Base-by-base conservation (phyloP, 92 coral and sea anemone species). In the Siderastrea radians region DNA sequence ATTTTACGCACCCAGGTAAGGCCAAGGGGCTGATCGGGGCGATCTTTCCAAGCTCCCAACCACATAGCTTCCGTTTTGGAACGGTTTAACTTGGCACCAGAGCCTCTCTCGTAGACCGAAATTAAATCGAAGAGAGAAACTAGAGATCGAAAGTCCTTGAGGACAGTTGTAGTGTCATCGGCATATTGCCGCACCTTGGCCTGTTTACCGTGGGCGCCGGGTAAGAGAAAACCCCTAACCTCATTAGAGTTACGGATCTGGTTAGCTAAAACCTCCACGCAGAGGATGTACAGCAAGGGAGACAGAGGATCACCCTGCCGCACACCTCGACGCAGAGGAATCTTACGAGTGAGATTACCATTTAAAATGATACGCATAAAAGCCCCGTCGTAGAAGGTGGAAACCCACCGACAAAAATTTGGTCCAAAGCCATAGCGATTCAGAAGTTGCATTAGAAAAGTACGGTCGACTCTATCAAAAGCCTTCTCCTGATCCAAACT, bases 401-500 rank as follows among this genome's bases (percentile, higher is more conserved):
- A n/a, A 3, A 75, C 47, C 81, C 88, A 84, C 1, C 11, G 1
- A 3, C 38, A 48, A 47, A 84, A 84, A 15, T 50, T 0, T 2
- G 84, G 53, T 7, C 90, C 90, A 53, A 86, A 86, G 11, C 73
- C 63, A 55, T 48, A 62, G 38, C 9, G 54, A 3, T 46, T 7
- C 1, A 77, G 44, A 0, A 77, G 14, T 3, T 75, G 8, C 3
- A 47, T 15, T 13, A 86, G 14, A 63, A 86, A 86, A 15, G 75
- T 15, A 61, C 86, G 19, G 17, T 86, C 61, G 7, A 89, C 92
- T 2, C 82, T 55, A 59, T 89, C 89, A 43, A 89, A 89, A 49
- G 92, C 92, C 16, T 89, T 88, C 77, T 88, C 87, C 65, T 81
- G 91, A 65, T 81, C 91, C 0, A 88, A 53, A 14, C 74, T 69